phyloP scores from a whole-genome alignment of 2,797 vertebrate species.

The Peromyscus eremicus region DNA sequence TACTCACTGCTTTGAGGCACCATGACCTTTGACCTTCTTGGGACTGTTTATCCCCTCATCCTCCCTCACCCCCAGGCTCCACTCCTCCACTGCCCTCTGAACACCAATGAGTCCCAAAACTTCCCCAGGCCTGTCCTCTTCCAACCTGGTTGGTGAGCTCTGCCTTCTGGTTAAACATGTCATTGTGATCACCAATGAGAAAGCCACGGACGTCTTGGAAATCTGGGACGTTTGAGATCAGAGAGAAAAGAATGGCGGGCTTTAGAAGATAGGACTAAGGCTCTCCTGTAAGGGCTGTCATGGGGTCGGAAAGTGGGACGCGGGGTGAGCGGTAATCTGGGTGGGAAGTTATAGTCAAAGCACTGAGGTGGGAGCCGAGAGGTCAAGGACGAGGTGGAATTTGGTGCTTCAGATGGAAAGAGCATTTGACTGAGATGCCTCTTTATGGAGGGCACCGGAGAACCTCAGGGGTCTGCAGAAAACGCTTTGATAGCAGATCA shows the following conservation, averaged over 20 bases:
- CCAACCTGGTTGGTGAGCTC: conserved; percentile 88
- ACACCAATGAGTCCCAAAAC: neutral
- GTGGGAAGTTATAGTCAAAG: neutral
- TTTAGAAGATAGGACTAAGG: neutral
- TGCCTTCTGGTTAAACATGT: conserved; percentile 89
- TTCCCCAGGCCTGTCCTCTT: neutral
- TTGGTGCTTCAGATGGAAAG: neutral
- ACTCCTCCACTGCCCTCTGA: neutral
- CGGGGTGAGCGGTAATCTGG: neutral
- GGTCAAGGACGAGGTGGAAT: neutral
- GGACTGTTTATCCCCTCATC: neutral
- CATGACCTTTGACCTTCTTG: neutral
- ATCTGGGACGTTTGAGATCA: conserved; percentile 83
- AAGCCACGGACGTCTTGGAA: conserved; percentile 89
- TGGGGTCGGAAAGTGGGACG: neutral
- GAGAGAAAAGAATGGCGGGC: neutral
- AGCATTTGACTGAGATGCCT: neutral
- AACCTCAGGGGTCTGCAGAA: neutral
- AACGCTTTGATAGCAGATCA: neutral
- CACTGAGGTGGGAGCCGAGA: neutral
- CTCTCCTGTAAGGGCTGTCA: neutral
- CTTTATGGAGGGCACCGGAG: neutral
- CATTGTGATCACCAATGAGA: conserved; percentile 88
- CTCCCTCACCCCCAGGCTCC: neutral
- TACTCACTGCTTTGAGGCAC: neutral